Evolutionary conservation across 2,797 vertebrate species (phyloP).

Genomic region (Florisuga fusca): DNA sequence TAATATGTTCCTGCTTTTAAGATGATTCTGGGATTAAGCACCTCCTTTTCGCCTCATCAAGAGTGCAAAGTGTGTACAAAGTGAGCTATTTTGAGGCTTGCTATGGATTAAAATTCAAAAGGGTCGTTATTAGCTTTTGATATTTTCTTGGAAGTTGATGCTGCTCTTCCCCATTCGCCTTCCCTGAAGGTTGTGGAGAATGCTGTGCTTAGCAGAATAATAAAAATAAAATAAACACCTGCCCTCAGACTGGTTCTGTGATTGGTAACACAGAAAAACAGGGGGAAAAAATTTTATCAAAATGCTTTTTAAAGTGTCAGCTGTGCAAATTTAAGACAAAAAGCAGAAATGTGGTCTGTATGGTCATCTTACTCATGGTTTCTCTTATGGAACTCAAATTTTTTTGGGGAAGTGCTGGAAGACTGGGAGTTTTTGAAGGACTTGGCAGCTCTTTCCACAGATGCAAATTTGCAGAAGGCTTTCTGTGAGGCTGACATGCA

Average conservation of each 20-base stretch:
- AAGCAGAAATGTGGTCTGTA: background rate
- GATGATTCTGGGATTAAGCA: background rate
- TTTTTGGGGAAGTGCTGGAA: background rate
- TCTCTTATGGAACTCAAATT: background rate
- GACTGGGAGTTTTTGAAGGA: background rate
- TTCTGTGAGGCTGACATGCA: background rate
- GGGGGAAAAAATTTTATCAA: slow-evolving; percentile 54
- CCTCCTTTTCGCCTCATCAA: background rate
- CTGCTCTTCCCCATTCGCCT: slow-evolving; percentile 66
- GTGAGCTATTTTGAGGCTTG: slow-evolving; percentile 61
- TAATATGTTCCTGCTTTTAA: background rate
- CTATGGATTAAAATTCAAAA: slow-evolving; percentile 79
- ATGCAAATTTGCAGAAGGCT: background rate
- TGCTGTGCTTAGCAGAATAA: slow-evolving; percentile 92
- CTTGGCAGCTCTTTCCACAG: background rate
- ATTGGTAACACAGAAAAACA: slow-evolving; percentile 76
- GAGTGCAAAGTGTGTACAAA: background rate
- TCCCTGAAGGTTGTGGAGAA: slow-evolving; percentile 86
- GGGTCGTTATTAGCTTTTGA: slow-evolving; percentile 79
- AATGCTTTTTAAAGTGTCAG: background rate
- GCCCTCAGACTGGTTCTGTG: slow-evolving; percentile 83
- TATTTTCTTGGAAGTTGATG: slow-evolving; percentile 65
- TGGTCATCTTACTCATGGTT: background rate
- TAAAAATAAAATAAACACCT: slow-evolving; percentile 79
- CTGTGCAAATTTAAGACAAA: background rate